A percentile compares a stretch with the other conserved stretches of the same genome.
These are phyloP conservation scores for Xiphophorus maculatus DNA, from an alignment of 2,113 vertebrate genomes.

Conservation along the genomic window DNA sequence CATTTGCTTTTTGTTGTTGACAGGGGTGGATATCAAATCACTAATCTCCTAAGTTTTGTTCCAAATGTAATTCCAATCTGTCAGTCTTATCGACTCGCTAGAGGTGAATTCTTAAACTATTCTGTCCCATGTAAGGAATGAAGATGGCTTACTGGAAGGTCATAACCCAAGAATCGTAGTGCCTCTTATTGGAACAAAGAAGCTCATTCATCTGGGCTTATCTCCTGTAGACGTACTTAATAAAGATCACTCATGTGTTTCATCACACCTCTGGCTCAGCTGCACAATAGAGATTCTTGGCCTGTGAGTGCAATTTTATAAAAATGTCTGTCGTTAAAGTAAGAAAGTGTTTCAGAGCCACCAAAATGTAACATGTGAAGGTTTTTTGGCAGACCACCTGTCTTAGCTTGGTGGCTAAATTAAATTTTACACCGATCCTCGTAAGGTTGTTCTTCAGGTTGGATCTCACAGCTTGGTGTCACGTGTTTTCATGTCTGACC, in stretches of 20 bases:
- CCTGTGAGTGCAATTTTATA: constrained; percentile 21
- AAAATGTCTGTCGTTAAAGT: background rate
- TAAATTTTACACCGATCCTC: background rate
- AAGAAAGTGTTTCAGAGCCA: background rate
- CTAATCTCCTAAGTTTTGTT: background rate
- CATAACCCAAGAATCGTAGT: constrained; percentile 64
- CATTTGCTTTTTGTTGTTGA: too few species aligned
- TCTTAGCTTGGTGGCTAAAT: background rate
- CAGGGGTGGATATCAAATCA: too few species aligned
- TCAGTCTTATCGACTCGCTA: background rate
- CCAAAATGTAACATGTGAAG: background rate
- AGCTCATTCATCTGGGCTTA: constrained; percentile 58
- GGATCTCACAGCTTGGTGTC: too few species aligned
- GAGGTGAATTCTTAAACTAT: constrained; percentile 34
- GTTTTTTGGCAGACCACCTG: background rate
- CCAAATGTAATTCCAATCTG: background rate
- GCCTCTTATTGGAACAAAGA: constrained; percentile 67
- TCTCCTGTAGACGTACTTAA: constrained; percentile 29
- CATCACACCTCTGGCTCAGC: constrained; percentile 19
- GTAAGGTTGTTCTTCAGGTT: background rate
- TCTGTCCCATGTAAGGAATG: constrained; percentile 67
- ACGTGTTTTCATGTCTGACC: constrained; percentile 23
- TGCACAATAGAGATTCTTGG: constrained; percentile 33
- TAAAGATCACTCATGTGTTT: constrained; percentile 49
- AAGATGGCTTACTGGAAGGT: constrained; percentile 50